Conservation (phyloP, 2,113 vertebrate genomes). For the Melospiza georgiana region DNA sequence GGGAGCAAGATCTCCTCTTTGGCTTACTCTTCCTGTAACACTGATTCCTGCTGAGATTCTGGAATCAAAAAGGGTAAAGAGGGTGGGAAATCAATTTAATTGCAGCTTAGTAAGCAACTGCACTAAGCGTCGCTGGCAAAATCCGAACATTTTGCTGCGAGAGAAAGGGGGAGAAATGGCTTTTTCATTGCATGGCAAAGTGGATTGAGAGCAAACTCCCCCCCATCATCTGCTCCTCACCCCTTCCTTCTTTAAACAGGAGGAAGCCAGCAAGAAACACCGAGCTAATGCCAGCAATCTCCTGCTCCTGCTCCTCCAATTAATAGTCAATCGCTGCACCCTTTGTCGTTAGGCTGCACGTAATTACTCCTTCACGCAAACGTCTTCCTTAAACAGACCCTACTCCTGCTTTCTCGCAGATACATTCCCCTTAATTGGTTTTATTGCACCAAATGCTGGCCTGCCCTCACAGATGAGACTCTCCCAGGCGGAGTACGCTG, state of each 20-base stretch:
- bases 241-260: conserved; percentile 30
- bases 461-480: neutral
- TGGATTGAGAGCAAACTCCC: neutral
- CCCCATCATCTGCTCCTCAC: conserved; percentile 10
- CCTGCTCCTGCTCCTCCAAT: conserved; percentile 5
- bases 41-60: conserved; percentile 42
- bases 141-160: neutral
- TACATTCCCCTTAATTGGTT: conserved; percentile 21
- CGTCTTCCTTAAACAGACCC: conserved; percentile 46
- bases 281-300: conserved; percentile 1
- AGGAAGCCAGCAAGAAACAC: conserved; percentile 41
- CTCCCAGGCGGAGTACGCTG: neutral
- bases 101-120: conserved; percentile 68
- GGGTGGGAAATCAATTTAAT: conserved; percentile 62
- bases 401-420: conserved; percentile 26
- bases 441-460: conserved; percentile 43
- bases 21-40: neutral
- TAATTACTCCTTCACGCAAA: conserved; percentile 33
- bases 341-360: neutral
- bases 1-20: neutral
- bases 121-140: conserved; percentile 41
- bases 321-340: conserved; percentile 40
- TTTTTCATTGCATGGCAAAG: neutral
- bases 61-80: conserved; percentile 30
- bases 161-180: neutral